Base-by-base conservation (phyloP, 2,888 invertebrate species). In the Amphipoea oculea region DNA sequence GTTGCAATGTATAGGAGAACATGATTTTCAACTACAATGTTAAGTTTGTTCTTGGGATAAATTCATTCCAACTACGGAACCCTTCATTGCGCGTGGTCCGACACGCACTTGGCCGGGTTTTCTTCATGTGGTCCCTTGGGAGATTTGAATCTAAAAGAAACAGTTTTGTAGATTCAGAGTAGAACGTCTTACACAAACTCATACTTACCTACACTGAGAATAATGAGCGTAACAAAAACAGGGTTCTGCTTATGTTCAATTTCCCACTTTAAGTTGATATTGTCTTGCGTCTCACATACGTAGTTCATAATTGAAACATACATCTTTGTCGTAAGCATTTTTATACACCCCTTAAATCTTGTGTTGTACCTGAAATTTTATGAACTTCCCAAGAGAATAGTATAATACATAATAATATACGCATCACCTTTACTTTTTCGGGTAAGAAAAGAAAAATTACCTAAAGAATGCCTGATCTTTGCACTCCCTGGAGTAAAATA, bases 281-380 rank as follows among this genome's bases (percentile, higher is more conserved):
- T 72, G 70, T 48, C 17, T 48, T 63, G 54, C 54, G 29, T 69
- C 42, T 29, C 40, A 51, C n/a, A 67, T 73, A 71, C 14, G 57
- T 70, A 73, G 73, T 76, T 76, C 29, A 70, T 82, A 86, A 83
- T 83, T 83, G 82, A 73, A 70, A 82, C 66, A 83, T 86, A 83
- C 73, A 82, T 82, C 66, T 73, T 77, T 76, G 73, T 83, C 77
- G 48, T 69, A 62, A 65, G 68, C 14, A 65, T 66, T 82, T 77
- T 83, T 82, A 73, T 76, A 66, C 36, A 71, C 20, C 57, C 48
- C 23, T 82, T 76, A 77, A 51, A 45, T 86, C 66, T 82, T 73
- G 20, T 48, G 54, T 69, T 54, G 20, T 62, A 66, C 77, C 85
- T 67, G 36, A 67, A 74, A 68, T 76, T 82, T 66, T 86, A 73